Base-by-base conservation (phyloP, 2,888 invertebrate species). In the Lasioglossum malachurum region DNA sequence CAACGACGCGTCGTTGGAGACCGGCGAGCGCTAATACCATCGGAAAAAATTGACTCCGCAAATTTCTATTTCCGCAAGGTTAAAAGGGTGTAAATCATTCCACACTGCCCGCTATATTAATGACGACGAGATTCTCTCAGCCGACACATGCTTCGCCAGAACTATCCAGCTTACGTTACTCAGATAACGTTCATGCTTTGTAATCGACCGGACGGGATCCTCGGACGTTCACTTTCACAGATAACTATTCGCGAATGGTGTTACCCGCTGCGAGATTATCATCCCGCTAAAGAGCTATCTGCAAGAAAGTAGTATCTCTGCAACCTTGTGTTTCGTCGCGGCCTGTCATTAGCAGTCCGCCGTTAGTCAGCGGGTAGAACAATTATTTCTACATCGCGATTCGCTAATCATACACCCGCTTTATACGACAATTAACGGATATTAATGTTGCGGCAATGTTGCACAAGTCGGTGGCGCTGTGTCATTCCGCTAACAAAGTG, bases 331-430 rank as follows among this genome's bases (percentile, higher is more conserved):
- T 64, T 64, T 64, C 35, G 35, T 35, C 23, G 14, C 19, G 10
- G 10, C 19, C 35, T 67, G 35, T 67, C 67, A 35, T 67, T 67
- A 67, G 23, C 35, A 57, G n/a, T n/a, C 57, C n/a, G 57, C 57
- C 57, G 57, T 57, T 57, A 57, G n/a, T n/a, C 57, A 57, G 1
- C 16, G 16, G 64, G 27, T 64, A 27, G 7, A 64, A 64, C 31
- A 64, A 64, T 64, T 64, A 64, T 64, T 64, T 64, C 64, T 64
- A 64, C 64, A 27, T 27, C 64, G 64, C 64, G 57, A 10, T n/a
- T 10, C 57, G n/a, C 57, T 57, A 57, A 57, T 57, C 57, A n/a
- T 57, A 57, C 12, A n/a, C 57, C n/a, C n/a, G 57, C 57, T 57
- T 57, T n/a, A 57, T 57, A 57, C 57, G 12, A 57, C 57, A n/a